phyloP scores from a whole-genome alignment of 1,140 invertebrate species.

The Dryas iulia region DNA sequence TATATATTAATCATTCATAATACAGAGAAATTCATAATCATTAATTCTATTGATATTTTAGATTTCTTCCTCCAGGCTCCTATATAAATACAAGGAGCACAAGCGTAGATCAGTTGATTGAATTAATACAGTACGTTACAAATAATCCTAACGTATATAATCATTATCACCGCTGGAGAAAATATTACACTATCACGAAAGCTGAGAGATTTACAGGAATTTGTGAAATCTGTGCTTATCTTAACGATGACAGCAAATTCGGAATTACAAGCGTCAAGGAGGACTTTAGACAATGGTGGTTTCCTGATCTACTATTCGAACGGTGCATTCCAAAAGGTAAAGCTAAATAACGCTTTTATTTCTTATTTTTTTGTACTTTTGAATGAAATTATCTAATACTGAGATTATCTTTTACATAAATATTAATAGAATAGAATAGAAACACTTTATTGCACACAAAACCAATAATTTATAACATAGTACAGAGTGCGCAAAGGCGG shows the following conservation, averaged over 20 bases:
- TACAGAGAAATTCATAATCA: no score
- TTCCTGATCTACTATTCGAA: constrained; percentile 33
- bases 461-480: no score
- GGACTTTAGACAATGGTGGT: constrained; percentile 64
- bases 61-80: constrained; percentile 63
- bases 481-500: no score
- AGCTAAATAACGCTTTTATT: no score
- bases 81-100: constrained; percentile 50
- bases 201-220: constrained; percentile 38
- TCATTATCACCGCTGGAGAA: constrained; percentile 52
- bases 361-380: no score
- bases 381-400: no score
- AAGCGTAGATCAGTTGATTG: constrained; percentile 40
- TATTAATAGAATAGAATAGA: no score
- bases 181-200: constrained; percentile 46
- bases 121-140: constrained; percentile 45
- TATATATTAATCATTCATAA: no score
- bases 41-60: constrained; percentile 31
- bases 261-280: constrained; percentile 32
- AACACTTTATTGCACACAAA: no score
- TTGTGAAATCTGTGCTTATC: constrained; percentile 52
- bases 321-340: constrained; percentile 46
- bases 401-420: no score
- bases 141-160: constrained; percentile 47
- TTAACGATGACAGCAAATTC: constrained; percentile 42